A percentile compares a stretch with the other conserved stretches of the same genome.
These are phyloP conservation scores for Meteorus cinctellus DNA, from an alignment of 2,888 invertebrate species.

Conservation along the genomic window DNA sequence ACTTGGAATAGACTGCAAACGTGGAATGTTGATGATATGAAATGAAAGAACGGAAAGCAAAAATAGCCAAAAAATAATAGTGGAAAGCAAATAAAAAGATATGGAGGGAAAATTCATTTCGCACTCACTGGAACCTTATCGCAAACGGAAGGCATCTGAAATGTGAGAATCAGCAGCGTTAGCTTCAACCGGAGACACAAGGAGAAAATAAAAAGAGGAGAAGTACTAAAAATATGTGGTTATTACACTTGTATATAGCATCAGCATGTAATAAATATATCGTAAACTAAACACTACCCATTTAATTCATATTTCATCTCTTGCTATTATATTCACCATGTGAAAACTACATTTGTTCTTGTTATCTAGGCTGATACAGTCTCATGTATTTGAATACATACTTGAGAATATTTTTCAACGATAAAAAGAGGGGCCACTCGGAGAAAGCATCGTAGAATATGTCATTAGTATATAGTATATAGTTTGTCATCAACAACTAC, in stretches of 20 bases:
- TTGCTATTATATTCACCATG: background rate
- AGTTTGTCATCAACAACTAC: too few species aligned
- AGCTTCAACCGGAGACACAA: background rate
- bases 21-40: background rate
- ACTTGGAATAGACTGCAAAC: background rate
- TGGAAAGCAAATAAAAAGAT: background rate
- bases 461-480: too few species aligned
- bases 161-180: background rate
- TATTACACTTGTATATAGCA: constrained; percentile 5
- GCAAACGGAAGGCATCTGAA: background rate
- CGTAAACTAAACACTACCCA: background rate
- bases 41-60: too few species aligned
- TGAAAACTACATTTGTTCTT: too few species aligned
- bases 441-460: too few species aligned
- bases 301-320: background rate
- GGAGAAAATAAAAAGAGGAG: background rate
- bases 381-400: too few species aligned
- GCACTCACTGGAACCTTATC: background rate
- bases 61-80: background rate
- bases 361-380: too few species aligned
- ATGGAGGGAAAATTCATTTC: background rate
- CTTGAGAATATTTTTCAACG: too few species aligned
- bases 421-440: too few species aligned
- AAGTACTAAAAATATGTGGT: background rate
- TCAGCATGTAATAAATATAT: background rate